Percentiles rank a stretch among this genome's conserved stretches.
Conservation (phyloP, 2,888 invertebrate genomes). For the Adineta ricciae region DNA sequence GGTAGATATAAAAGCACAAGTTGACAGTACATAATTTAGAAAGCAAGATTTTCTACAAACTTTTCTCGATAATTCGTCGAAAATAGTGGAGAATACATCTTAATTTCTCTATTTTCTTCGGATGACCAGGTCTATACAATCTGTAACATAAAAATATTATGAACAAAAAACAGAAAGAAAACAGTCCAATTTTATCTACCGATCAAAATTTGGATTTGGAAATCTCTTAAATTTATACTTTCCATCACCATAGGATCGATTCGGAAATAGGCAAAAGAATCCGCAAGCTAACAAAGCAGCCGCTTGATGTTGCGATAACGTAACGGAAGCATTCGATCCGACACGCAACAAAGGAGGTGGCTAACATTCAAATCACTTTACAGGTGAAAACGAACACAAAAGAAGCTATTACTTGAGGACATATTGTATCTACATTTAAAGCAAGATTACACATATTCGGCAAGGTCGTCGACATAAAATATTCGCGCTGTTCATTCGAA, state of each 20-base stretch:
- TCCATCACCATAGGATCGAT: conserved; percentile 50
- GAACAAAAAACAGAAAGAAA: no score
- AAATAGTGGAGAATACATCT: conserved; percentile 84
- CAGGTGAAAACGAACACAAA: neutral
- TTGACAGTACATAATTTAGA: neutral
- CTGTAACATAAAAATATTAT: no score
- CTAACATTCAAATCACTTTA: neutral
- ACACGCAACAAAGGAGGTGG: neutral
- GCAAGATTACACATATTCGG: neutral
- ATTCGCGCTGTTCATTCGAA: neutral
- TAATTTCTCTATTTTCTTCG: conserved; percentile 62
- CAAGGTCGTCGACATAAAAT: neutral
- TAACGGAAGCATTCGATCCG: conserved; percentile 51
- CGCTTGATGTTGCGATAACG: conserved; percentile 62
- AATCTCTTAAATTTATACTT: no score
- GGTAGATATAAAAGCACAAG: neutral
- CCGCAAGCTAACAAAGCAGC: conserved; percentile 79
- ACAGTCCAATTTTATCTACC: no score
- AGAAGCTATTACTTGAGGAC: neutral
- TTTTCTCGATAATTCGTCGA: conserved; percentile 62
- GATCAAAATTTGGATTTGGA: no score
- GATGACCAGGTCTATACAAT: neutral
- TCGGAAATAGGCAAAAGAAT: conserved; percentile 85
- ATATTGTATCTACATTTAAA: neutral
- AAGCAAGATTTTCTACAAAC: conserved; percentile 36